phyloP scores from a whole-genome alignment of 2,113 vertebrate genomes.

The Dromiciops gliroides region DNA sequence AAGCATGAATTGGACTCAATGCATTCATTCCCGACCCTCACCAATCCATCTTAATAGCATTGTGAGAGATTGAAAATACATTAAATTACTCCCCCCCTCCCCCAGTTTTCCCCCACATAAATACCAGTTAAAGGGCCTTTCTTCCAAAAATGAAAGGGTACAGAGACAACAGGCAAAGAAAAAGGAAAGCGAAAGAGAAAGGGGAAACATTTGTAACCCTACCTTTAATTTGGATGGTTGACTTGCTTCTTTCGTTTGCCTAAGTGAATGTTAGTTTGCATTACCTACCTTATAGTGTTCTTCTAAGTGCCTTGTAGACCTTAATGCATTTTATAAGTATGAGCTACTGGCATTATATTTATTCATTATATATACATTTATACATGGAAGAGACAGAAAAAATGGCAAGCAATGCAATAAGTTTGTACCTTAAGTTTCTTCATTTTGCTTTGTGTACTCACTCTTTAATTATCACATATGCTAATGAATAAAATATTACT shows the following conservation, averaged over 20 bases:
- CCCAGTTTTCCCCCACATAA: neutral
- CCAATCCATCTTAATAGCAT: neutral
- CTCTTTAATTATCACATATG: neutral
- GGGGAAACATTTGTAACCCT: no score
- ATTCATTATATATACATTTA: neutral
- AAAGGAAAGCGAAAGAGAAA: neutral
- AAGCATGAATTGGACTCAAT: neutral
- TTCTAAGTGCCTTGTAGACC: neutral
- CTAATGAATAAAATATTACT: neutral
- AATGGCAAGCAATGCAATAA: neutral
- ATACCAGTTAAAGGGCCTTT: neutral
- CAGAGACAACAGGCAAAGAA: neutral
- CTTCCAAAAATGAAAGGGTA: neutral
- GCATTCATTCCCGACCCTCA: neutral
- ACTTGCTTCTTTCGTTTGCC: neutral
- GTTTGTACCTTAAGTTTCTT: neutral
- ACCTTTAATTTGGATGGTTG: no score
- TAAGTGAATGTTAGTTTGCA: neutral
- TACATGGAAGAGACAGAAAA: neutral
- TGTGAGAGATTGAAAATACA: neutral
- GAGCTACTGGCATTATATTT: neutral
- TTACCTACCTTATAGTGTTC: neutral
- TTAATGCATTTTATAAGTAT: neutral
- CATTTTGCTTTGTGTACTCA: neutral
- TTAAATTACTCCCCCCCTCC: neutral